phyloP scores from a whole-genome alignment of 2,113 vertebrate genomes.

The Protomyctophum bolini region DNA sequence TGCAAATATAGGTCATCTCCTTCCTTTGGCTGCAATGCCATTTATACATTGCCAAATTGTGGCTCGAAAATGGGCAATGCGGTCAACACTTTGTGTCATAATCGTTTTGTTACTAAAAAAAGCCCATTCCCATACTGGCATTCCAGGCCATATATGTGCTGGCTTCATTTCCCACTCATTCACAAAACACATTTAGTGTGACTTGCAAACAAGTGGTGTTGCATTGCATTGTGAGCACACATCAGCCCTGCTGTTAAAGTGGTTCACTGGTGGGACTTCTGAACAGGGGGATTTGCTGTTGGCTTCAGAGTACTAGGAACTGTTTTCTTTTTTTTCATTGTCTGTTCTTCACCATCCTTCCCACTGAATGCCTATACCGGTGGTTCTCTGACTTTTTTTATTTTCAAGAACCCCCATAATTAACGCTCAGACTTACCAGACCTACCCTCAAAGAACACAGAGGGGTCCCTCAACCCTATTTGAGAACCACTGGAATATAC shows the following conservation, averaged over 20 bases:
- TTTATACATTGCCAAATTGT: slow-evolving; percentile 23
- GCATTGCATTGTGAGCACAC: not conserved
- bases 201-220: not conserved
- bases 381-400: no score
- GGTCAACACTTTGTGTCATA: slow-evolving; percentile 6
- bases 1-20: slow-evolving; percentile 11
- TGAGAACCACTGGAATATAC: no score
- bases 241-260: not conserved
- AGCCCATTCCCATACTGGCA: no score
- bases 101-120: slow-evolving; percentile 3
- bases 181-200: not conserved
- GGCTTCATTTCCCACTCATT: not conserved
- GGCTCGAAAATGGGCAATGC: slow-evolving; percentile 15
- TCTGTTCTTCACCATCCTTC: not conserved
- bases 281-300: slow-evolving; percentile 7
- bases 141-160: no score
- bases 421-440: no score
- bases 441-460: no score
- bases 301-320: slow-evolving; percentile 8
- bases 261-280: not conserved
- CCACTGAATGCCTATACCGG: not conserved
- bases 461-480: no score
- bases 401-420: no score
- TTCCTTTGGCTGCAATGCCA: slow-evolving; percentile 14
- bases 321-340: slow-evolving; percentile 7